A percentile compares a stretch with the other conserved stretches of the same genome.
Conservation (phyloP, 2,797 vertebrate species). For the Spheniscus humboldti region DNA sequence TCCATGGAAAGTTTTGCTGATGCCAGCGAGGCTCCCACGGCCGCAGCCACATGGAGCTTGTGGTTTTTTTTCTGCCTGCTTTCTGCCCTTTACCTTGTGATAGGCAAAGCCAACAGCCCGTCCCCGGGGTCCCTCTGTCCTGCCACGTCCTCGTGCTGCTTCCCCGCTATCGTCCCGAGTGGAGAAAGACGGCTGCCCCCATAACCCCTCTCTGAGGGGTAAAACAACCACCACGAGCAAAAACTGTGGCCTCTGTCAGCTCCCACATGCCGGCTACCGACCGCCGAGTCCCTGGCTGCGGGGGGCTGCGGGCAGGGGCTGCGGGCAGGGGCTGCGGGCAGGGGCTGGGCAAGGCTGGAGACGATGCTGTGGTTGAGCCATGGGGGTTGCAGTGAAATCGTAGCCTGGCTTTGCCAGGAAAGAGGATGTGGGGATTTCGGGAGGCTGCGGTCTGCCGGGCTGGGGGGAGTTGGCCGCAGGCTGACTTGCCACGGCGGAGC, state of each 20-base stretch:
- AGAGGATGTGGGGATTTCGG: background rate
- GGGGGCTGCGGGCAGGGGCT: background rate
- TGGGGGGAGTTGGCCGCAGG: background rate
- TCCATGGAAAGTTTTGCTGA: background rate
- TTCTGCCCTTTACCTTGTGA: background rate
- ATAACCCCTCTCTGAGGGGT: background rate
- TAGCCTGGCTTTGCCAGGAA: background rate
- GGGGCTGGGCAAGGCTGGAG: background rate
- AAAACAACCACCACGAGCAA: background rate
- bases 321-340: no score
- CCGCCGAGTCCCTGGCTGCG: rapidly evolving
- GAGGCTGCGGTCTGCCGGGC: no score
- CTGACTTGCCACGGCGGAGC: background rate
- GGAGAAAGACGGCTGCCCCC: background rate
- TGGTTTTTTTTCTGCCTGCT: background rate
- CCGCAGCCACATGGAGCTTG: background rate
- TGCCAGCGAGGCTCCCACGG: background rate
- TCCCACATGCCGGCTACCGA: rapidly evolving
- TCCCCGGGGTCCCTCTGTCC: background rate
- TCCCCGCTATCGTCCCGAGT: rapidly evolving
- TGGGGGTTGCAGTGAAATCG: background rate
- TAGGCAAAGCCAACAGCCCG: background rate
- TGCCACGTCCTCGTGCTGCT: background rate
- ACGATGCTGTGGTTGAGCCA: background rate
- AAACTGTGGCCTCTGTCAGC: background rate